Base-by-base conservation (phyloP, 1,140 invertebrate species). In the Aplysia californica region DNA sequence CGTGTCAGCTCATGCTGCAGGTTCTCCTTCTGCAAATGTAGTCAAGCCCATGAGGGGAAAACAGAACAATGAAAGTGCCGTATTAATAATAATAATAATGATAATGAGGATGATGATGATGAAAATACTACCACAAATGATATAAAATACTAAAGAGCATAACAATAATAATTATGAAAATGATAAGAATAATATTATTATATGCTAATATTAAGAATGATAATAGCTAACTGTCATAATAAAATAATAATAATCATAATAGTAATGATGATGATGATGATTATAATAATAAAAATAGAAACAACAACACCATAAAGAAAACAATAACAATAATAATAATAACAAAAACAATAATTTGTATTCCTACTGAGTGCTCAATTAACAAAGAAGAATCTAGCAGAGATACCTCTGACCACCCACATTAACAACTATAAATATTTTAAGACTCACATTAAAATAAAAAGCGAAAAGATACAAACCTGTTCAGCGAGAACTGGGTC, bases 401-500 rank as follows among this genome's bases (percentile, higher is more conserved):
- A 50, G 20, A 44, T 41, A 69, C 36, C 29, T 2, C 33, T 69
- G 33, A 41, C 31, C 5, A 26, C 66, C 36, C 18, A 0, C 44
- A 15, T 55, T 50, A 0, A 1, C 20, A 15, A 44, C 23, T 0
- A 23, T 23, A 29, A 20, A 23, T 3, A 31, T 15, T 29, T 55
- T 0, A 55, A 23, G 20, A 31, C 44, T 23, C 31, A 23, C 31
- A 56, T 56, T 55, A 26, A 56, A n/a, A 39, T 50, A 55, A 5
- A 33, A 31, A 71, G 18, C 23, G n/a, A 6, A 10, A 33, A 2
- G n/a, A 5, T 6, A 36, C 70, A 68, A 6, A 79, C 77, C 64
- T 79, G 66, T 41, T 80, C 78, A 44, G 75, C 56, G 20, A 81
- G 64, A 29, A 79, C 76, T 20, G 80, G 73, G 36, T 80, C 80